phyloP scores from a whole-genome alignment of 2,888 invertebrate species.

The Patella ulyssiponensis region DNA sequence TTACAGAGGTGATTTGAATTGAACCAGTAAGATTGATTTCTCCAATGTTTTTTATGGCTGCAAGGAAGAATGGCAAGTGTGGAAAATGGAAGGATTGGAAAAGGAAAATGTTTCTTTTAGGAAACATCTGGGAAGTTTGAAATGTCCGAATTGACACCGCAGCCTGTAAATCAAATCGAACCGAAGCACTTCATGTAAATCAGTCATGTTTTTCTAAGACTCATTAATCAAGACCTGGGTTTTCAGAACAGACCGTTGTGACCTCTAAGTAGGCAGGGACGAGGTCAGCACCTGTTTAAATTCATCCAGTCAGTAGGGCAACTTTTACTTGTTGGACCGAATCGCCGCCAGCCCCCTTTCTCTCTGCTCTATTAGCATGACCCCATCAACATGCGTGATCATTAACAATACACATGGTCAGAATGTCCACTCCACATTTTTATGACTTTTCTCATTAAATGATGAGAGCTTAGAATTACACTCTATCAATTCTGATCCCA shows the following conservation, averaged over 20 bases:
- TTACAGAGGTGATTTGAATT: too few species aligned
- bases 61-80: too few species aligned
- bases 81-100: too few species aligned
- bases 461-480: constrained; percentile 9
- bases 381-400: background rate
- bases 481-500: constrained; percentile 8
- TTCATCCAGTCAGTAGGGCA: background rate
- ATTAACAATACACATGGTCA: background rate
- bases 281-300: constrained; percentile 1
- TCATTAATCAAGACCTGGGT: constrained; percentile 1
- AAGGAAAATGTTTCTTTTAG: too few species aligned
- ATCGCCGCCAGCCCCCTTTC: too few species aligned
- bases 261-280: background rate
- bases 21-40: too few species aligned
- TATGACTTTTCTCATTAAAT: constrained; percentile 13
- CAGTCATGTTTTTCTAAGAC: background rate
- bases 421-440: background rate
- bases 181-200: constrained; percentile 5
- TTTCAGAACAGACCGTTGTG: background rate
- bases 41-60: too few species aligned
- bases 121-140: background rate
- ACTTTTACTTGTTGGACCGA: background rate
- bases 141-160: constrained; percentile 3
- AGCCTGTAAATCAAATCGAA: constrained; percentile 9
- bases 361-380: too few species aligned